Evolutionary conservation across 2,888 invertebrate species (phyloP), one percentile per base, ranked within the genome.

Genomic region (Brachypterus glaber): DNA sequence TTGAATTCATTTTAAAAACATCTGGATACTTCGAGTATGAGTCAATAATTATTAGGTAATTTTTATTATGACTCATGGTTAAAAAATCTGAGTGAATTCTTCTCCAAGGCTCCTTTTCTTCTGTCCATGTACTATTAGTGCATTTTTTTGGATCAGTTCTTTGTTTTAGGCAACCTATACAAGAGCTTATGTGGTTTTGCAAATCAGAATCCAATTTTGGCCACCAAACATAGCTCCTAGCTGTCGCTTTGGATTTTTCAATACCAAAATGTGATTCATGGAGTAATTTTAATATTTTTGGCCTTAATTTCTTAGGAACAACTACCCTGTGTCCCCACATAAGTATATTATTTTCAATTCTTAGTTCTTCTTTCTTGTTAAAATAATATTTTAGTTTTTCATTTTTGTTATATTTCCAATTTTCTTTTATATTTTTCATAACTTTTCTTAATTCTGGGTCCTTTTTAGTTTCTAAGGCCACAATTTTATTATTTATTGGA

Each of bases 21-120:
- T 50, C 52, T 9, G 43, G 17, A 51, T 48, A 51, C 33, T 49
- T 53, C 16, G 39, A 46, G 18, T 37, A 41, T 3, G 53, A 46
- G 40, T 55, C 52, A 2, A 51, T 41, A 4, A 53, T 24, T 1
- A 57, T 37, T 11, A 54, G 18, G 24, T 45, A 51, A 16, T 35
- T 46, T 21, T 44, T 37, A 11, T 43, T 46, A 11, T 41, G 27
- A 35, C 48, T 43, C 4, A 52, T 52, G 9, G 46, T 47, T 5
- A 48, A 39, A 38, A 39, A 48, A 41, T 56, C 53, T 4, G 52
- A 39, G 27, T 55, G 55, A 1, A 57, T 3, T 18, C 54, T 21
- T 9, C 18, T 17, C 33, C 36, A 44, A 2, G 39, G 33, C 9
- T 18, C 17, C 12, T 34, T 38, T 11, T 37, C 26, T 2, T 9